A percentile compares a stretch with the other conserved stretches of the same genome.
phyloP scores from a whole-genome alignment of 2,113 vertebrate species.

The Nothocercus julius region DNA sequence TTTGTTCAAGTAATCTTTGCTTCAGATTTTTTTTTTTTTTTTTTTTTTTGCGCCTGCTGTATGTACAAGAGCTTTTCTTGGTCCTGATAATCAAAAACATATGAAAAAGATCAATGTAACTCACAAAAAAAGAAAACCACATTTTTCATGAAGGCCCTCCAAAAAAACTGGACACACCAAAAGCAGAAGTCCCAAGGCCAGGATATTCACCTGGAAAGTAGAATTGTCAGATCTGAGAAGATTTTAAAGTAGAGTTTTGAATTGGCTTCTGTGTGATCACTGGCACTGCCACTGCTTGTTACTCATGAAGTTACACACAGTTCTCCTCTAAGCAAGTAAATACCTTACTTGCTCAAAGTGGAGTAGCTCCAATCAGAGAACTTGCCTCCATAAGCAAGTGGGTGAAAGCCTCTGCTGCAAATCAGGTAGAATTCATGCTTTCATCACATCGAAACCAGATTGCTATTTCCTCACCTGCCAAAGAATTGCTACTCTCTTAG shows the following conservation, averaged over 20 bases:
- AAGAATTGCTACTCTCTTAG: background rate
- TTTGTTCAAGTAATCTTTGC: background rate
- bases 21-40: background rate
- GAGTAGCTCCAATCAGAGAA: background rate
- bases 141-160: background rate
- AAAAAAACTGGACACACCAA: background rate
- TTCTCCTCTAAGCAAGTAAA: background rate
- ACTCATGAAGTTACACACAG: background rate
- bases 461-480: background rate
- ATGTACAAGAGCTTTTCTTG: background rate
- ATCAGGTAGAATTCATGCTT: background rate
- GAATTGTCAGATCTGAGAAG: background rate
- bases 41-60: background rate
- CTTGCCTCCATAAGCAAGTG: background rate
- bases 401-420: background rate
- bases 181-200: background rate
- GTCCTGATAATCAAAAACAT: background rate
- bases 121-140: background rate
- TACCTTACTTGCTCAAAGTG: background rate
- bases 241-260: background rate
- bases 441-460: background rate
- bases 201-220: background rate
- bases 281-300: background rate
- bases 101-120: background rate
- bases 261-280: background rate